These are phyloP conservation scores for Elymnias hypermnestra DNA, from an alignment of 1,140 invertebrate species.

Conservation along the genomic window DNA sequence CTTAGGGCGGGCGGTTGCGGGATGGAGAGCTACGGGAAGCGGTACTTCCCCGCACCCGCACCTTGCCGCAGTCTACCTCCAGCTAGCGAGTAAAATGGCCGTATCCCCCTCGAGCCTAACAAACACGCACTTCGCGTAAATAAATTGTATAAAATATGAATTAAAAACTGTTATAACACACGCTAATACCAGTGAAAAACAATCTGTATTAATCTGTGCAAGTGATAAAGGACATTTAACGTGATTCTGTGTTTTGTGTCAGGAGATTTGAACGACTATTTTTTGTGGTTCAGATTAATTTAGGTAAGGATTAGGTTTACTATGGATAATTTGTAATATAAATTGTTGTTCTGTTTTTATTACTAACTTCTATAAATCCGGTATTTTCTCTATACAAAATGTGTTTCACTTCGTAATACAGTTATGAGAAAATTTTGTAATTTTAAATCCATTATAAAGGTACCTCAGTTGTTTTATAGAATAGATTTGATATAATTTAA, in stretches of 20 bases:
- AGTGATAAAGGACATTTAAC: slow-evolving; percentile 5
- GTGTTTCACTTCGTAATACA: no score
- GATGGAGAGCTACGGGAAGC: slow-evolving; percentile 4
- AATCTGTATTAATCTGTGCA: slow-evolving; percentile 4
- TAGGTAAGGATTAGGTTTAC: slow-evolving; percentile 14
- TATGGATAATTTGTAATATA: no score
- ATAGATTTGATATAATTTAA: no score
- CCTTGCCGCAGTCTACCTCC: slow-evolving; percentile 34
- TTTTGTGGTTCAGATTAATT: background rate
- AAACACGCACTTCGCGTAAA: slow-evolving; percentile 11
- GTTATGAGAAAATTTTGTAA: no score
- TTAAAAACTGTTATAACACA: slow-evolving; percentile 18
- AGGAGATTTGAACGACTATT: slow-evolving; percentile 2
- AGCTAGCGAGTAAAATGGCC: slow-evolving; percentile 4
- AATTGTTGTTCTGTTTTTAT: no score
- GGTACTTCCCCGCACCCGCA: slow-evolving; percentile 24
- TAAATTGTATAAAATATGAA: slow-evolving; percentile 23
- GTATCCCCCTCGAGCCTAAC: background rate
- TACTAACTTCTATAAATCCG: no score
- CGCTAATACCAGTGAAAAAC: slow-evolving; percentile 7
- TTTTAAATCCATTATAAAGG: no score
- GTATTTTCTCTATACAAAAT: no score
- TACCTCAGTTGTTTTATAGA: no score
- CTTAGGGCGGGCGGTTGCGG: slow-evolving; percentile 32
- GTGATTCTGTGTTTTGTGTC: slow-evolving; percentile 15